A percentile compares a stretch with the other conserved stretches of the same genome.
These are phyloP conservation scores for Albula glossodonta DNA, from an alignment of 2,113 vertebrate genomes.

Conservation along the genomic window DNA sequence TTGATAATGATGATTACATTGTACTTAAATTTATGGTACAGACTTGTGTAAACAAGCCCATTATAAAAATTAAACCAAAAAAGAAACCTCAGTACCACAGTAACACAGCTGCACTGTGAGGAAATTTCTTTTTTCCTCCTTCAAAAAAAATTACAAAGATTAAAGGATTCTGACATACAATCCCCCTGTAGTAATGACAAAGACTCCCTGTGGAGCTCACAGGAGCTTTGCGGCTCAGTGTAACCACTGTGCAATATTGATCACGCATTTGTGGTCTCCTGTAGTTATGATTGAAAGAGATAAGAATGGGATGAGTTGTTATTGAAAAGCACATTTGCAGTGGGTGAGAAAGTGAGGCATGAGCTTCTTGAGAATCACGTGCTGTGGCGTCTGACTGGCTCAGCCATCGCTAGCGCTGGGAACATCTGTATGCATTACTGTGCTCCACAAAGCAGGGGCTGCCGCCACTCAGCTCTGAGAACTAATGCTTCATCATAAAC, in stretches of 20 bases:
- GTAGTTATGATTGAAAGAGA: not conserved
- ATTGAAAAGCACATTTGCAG: not conserved
- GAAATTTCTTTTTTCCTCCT: not conserved
- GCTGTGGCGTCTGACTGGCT: not conserved
- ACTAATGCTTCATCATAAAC: not conserved
- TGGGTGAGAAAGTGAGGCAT: not conserved
- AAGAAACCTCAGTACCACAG: not conserved
- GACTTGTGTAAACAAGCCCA: not conserved
- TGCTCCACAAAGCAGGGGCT: not conserved
- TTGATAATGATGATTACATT: not conserved
- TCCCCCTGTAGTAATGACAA: not conserved
- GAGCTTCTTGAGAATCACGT: not conserved
- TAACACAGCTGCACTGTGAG: not conserved
- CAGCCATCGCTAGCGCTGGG: not conserved
- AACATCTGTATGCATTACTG: not conserved
- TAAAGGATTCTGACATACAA: not conserved
- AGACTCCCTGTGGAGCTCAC: not conserved
- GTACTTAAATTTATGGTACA: not conserved
- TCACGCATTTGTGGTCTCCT: not conserved
- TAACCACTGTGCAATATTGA: not conserved
- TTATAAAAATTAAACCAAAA: not conserved
- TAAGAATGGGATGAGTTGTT: not conserved
- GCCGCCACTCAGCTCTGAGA: no score
- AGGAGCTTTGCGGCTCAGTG: not conserved
- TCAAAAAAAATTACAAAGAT: not conserved